Conservation (phyloP, 2,888 invertebrate genomes). For the Drosophila leonis region DNA sequence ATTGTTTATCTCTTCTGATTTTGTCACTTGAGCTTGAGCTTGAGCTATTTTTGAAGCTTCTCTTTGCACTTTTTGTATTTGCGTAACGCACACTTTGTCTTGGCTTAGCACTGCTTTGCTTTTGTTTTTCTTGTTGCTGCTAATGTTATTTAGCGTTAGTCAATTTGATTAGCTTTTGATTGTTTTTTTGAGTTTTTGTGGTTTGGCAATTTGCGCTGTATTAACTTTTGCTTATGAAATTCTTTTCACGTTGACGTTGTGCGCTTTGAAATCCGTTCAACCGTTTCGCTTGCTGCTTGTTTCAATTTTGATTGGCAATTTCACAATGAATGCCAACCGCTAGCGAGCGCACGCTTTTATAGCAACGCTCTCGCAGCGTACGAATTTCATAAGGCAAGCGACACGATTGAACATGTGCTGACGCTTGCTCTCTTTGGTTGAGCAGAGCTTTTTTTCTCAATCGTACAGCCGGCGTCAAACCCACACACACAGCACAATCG, state of each 20-base stretch:
- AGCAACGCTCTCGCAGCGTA: conserved; percentile 71
- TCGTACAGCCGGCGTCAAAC: conserved; percentile 48
- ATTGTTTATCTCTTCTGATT: conserved; percentile 32
- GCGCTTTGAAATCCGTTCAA: conserved; percentile 58
- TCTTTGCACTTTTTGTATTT: conserved; percentile 56
- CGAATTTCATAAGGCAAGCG: conserved; percentile 81
- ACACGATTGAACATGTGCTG: conserved; percentile 11
- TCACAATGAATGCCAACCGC: conserved; percentile 83
- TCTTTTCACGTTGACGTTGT: conserved; percentile 73
- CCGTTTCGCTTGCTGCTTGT: conserved; percentile 66
- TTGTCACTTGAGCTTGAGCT: conserved; percentile 51
- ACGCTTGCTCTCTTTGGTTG: conserved; percentile 16
- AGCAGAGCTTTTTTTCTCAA: conserved; percentile 20
- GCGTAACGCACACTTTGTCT: conserved; percentile 23
- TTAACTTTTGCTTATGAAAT: conserved; percentile 83
- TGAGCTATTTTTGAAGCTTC: conserved; percentile 56
- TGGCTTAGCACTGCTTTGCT: conserved; percentile 51
- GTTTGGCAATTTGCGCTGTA: conserved; percentile 53
- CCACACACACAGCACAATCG: background rate
- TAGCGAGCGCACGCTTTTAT: conserved; percentile 76
- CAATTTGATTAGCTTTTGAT: conserved; percentile 29
- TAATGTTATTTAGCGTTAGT: conserved; percentile 25
- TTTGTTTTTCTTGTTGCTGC: conserved; percentile 18
- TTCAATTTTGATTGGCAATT: conserved; percentile 85
- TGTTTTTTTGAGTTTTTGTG: conserved; percentile 15